Percentiles rank a stretch among this genome's conserved stretches.
These are phyloP conservation scores for Chromis chromis DNA, from an alignment of 2,797 vertebrate species.

Conservation along the genomic window DNA sequence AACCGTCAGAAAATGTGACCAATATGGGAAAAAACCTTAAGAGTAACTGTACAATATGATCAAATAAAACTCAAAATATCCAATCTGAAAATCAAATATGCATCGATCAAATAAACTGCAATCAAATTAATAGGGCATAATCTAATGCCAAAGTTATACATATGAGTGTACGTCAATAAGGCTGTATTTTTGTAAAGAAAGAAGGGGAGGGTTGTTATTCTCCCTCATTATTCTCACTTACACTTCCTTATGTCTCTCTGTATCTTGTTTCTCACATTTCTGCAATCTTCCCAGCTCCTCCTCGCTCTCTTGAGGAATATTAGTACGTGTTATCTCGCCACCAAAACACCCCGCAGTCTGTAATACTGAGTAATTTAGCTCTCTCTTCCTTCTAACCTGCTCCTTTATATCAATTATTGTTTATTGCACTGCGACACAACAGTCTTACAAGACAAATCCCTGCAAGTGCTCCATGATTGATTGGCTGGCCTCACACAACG, in stretches of 20 bases:
- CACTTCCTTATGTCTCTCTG: constrained; percentile 6
- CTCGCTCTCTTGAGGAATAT: constrained; percentile 29
- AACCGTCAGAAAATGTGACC: background rate
- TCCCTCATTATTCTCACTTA: constrained; percentile 22
- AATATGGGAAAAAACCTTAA: background rate
- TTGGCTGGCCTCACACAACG: constrained; percentile 18
- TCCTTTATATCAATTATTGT: constrained; percentile 71
- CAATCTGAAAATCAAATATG: background rate
- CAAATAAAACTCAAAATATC: background rate
- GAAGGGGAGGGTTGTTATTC: background rate
- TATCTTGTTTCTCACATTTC: constrained; percentile 42
- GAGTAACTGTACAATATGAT: background rate
- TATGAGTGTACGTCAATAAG: background rate
- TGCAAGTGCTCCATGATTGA: constrained; percentile 44
- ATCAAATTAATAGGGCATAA: background rate
- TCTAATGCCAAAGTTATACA: background rate
- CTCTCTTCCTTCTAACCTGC: constrained; percentile 37
- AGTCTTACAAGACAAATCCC: constrained; percentile 49
- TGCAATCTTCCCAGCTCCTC: constrained; percentile 18
- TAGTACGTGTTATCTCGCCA: constrained; percentile 30
- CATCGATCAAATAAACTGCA: background rate
- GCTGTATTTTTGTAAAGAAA: constrained; percentile 8
- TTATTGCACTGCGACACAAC: constrained; percentile 62
- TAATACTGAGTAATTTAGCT: constrained; percentile 55
- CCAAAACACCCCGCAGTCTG: constrained; percentile 49